Conservation (phyloP, 2,113 vertebrate genomes). For the Albula goreensis region DNA sequence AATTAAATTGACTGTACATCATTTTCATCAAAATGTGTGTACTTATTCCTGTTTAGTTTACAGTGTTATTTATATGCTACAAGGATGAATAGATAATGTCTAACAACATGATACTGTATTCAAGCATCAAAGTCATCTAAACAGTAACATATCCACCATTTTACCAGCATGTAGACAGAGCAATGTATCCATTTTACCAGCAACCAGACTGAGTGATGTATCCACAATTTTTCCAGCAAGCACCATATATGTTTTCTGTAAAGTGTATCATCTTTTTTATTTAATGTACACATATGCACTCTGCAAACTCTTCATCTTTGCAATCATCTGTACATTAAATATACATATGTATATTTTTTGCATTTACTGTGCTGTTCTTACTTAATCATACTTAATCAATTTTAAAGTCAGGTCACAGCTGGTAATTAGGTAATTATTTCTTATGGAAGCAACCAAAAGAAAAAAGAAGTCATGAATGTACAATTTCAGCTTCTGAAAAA, state of each 20-base stretch:
- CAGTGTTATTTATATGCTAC: neutral
- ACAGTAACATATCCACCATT: neutral
- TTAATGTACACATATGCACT: no score
- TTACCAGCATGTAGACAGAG: neutral
- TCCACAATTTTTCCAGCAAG: no score
- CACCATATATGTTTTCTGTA: no score
- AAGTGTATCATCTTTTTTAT: no score
- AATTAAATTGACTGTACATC: neutral
- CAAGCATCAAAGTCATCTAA: neutral
- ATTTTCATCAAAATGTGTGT: neutral
- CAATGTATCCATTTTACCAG: neutral
- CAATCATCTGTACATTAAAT: neutral
- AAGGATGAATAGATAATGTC: neutral
- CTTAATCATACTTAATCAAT: neutral
- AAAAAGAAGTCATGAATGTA: conserved; percentile 4
- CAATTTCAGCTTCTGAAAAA: neutral
- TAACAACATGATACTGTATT: neutral
- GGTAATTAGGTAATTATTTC: neutral
- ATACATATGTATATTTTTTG: neutral
- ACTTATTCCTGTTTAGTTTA: neutral
- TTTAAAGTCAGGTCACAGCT: neutral
- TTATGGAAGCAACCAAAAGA: neutral
- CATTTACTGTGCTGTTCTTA: neutral
- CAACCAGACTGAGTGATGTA: no score
- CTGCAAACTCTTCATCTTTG: neutral